Base-by-base conservation (phyloP, 2,888 invertebrate species). In the Kryphioiulus occultus region DNA sequence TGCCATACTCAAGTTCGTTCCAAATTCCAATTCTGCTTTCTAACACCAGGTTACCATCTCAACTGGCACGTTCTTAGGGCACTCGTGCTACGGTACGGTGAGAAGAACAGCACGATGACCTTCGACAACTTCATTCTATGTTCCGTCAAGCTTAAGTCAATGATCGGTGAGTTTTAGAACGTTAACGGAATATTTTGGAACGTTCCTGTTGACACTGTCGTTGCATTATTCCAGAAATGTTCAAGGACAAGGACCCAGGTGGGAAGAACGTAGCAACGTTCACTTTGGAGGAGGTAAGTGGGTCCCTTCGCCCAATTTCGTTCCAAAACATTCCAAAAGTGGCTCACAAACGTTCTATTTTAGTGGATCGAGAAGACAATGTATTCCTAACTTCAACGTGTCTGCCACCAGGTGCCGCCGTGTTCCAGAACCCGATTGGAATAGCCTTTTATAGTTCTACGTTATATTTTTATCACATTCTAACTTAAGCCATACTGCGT, bases 81-180 rank as follows among this genome's bases (percentile, higher is more conserved):
- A 0, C 89, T 93, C 88, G 92, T 92, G 39, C 91, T 92, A 90
- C 91, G 93, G 17, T 93, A 92, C 90, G 91, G 92, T 82, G 86
- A 86, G 42, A 89, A 89, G 68, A 90, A 91, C 83, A 92, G 92
- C 22, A 90, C 91, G 85, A 91, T 93, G 42, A 90, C 91, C 88
- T 93, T 93, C 90, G 92, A 92, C 87, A 93, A 93, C 90, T 93
- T 92, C 90, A 92, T 93, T 86, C 90, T 92, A 88, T 92, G 92
- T 90, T 91, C 92, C 35, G 92, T 92, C 87, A 91, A 92, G 89
- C 90, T 93, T 87, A 92, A 92, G 90, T 92, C 92, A 44, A 92
- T 93, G 92, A 92, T 93, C 85, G 92, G 93, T 92, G 90, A 90
- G 30, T n/a, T 85, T 85, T 4, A 15, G 44, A 85, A n/a, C 44